These are phyloP conservation scores for Ceyx cyanopectus DNA, from an alignment of 2,113 vertebrate species.

Conservation along the genomic window DNA sequence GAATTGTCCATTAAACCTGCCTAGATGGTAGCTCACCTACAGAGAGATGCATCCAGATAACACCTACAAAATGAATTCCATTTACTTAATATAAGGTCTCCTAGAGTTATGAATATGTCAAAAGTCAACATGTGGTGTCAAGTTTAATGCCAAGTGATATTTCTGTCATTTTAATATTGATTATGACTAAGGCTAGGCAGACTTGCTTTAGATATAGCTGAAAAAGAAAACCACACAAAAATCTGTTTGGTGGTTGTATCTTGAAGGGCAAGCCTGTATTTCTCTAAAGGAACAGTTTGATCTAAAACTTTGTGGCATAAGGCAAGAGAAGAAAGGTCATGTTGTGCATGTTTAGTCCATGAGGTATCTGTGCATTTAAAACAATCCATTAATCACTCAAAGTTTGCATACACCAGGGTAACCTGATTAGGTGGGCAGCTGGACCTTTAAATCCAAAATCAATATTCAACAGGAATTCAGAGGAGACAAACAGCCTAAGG, in stretches of 20 bases:
- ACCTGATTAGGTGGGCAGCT: conserved; percentile 15
- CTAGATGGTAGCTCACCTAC: conserved; percentile 38
- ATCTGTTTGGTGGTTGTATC: neutral
- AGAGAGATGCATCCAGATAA: neutral
- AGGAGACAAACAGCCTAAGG: conserved; percentile 36
- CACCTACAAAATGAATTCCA: neutral
- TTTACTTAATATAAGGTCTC: conserved; percentile 14
- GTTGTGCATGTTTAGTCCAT: neutral
- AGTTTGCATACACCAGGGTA: neutral
- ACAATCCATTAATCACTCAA: neutral
- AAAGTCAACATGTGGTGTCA: neutral
- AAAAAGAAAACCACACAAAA: neutral
- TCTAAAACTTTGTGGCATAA: conserved; percentile 4
- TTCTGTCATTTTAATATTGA: conserved; percentile 9
- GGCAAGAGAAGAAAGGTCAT: neutral
- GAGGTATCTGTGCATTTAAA: neutral
- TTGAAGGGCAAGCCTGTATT: neutral
- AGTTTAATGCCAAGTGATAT: conserved; percentile 6
- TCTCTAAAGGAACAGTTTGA: neutral
- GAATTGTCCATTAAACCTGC: conserved; percentile 49
- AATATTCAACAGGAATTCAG: conserved; percentile 18
- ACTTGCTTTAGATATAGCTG: neutral
- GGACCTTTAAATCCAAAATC: conserved; percentile 49
- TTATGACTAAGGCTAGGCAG: neutral
- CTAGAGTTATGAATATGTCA: conserved; percentile 5